Percentiles rank a stretch among this genome's conserved stretches.
These are phyloP conservation scores for Ageneiosus marmoratus DNA, from an alignment of 2,113 vertebrate species.

Conservation along the genomic window DNA sequence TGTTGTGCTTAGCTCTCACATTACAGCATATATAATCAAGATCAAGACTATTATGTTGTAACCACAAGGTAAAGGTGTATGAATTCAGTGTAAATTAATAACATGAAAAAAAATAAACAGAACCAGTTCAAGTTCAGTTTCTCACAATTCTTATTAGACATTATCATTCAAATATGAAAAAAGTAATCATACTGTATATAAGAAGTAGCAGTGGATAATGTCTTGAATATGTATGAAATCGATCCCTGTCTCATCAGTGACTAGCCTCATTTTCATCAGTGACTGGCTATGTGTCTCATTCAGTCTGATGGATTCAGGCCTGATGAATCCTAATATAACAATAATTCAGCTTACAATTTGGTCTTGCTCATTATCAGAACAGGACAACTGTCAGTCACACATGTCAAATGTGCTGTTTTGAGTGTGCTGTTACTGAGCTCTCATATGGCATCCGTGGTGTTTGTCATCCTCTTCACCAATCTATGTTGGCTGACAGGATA, in stretches of 20 bases:
- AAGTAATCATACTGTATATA: background rate
- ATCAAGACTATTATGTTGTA: background rate
- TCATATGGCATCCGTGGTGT: conserved; percentile 18
- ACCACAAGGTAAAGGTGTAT: conserved; percentile 16
- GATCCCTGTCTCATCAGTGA: conserved; percentile 18
- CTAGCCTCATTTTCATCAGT: conserved; percentile 7
- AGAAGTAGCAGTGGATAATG: background rate
- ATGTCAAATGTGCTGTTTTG: conserved; percentile 44
- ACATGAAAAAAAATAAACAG: background rate
- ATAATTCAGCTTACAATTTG: conserved; percentile 49
- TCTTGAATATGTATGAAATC: conserved; percentile 16
- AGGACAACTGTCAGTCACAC: conserved; percentile 38
- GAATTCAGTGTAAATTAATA: conserved; percentile 1
- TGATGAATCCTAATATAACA: conserved; percentile 43
- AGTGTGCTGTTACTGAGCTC: conserved; percentile 7
- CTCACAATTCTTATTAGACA: background rate
- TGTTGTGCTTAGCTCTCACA: conserved; percentile 19
- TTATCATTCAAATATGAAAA: background rate
- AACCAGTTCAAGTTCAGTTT: background rate
- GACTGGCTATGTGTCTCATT: conserved; percentile 13
- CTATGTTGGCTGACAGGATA: conserved; percentile 14
- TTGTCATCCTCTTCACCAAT: conserved; percentile 23
- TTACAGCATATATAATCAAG: conserved; percentile 18
- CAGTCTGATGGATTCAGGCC: conserved; percentile 23
- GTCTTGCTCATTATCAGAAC: conserved; percentile 21